phyloP scores from a whole-genome alignment of 2,888 invertebrate species.

The Omphaloscelis lunosa region DNA sequence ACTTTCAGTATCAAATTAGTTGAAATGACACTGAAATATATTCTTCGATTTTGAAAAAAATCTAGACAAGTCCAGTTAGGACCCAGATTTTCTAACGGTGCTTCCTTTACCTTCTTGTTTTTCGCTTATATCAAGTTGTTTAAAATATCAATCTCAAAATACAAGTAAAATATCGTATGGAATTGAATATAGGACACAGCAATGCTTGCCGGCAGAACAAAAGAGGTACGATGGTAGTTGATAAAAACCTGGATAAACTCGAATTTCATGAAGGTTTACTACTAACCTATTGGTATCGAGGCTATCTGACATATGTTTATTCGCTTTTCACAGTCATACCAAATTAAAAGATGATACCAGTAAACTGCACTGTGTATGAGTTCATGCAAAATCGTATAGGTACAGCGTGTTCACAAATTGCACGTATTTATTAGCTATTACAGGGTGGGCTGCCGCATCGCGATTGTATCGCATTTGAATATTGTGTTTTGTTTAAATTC shows the following conservation, averaged over 20 bases:
- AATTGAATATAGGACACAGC: neutral
- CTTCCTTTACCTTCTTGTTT: neutral
- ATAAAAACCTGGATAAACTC: neutral
- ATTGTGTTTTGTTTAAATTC: conserved; percentile 5
- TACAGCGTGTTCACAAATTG: conserved; percentile 30
- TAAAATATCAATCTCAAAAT: neutral
- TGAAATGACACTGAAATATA: neutral
- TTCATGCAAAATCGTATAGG: conserved; percentile 2
- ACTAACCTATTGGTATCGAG: neutral
- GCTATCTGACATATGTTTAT: no score
- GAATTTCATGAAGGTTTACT: neutral
- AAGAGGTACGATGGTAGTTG: neutral
- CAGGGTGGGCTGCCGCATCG: conserved; percentile 17
- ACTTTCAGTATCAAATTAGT: neutral
- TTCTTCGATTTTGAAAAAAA: neutral
- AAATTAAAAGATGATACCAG: neutral
- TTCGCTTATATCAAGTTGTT: neutral
- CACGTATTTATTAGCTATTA: conserved; percentile 32
- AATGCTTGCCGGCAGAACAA: neutral
- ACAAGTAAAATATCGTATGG: no score
- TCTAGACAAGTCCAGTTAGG: neutral
- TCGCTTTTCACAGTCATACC: neutral
- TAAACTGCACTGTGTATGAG: conserved; percentile 14
- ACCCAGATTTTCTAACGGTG: neutral
- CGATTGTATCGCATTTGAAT: conserved; percentile 44